phyloP scores from a whole-genome alignment of 2,888 invertebrate species.

The Sabatieria punctata region DNA sequence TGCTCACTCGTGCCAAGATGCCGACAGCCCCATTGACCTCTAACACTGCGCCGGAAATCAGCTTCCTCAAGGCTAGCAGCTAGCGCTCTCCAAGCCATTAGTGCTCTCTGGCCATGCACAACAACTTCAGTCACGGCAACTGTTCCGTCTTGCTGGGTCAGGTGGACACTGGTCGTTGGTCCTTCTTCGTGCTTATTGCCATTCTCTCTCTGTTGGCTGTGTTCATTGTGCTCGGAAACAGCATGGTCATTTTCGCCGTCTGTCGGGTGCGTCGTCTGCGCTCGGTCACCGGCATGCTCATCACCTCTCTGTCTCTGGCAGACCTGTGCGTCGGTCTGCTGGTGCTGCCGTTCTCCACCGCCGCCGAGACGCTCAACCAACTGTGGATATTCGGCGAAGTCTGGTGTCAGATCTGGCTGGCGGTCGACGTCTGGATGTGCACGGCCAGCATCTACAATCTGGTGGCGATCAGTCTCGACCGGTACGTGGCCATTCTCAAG shows the following conservation, averaged over 20 bases:
- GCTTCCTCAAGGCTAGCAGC: too few species aligned
- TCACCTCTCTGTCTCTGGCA: conserved; percentile 85
- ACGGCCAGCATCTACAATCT: conserved; percentile 90
- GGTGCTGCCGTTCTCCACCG: conserved; percentile 85
- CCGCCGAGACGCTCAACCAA: conserved; percentile 58
- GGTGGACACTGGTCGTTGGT: too few species aligned
- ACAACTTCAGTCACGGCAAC: too few species aligned
- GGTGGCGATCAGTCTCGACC: conserved; percentile 74
- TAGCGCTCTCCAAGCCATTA: too few species aligned
- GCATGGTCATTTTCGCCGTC: conserved; percentile 77
- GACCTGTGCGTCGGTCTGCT: conserved; percentile 86
- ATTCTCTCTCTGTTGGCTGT: conserved; percentile 13
- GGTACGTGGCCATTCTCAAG: conserved; percentile 83
- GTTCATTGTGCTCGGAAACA: conserved; percentile 62
- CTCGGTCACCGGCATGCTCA: conserved; percentile 88
- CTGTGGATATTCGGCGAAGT: conserved; percentile 91
- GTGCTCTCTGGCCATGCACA: too few species aligned
- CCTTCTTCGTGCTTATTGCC: too few species aligned
- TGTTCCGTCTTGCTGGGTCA: too few species aligned
- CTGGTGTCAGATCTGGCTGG: conserved; percentile 92
- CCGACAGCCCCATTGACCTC: too few species aligned
- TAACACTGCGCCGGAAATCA: too few species aligned
- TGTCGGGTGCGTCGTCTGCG: conserved; percentile 62
- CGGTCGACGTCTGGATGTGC: conserved; percentile 96
- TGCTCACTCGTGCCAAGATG: too few species aligned